Percentiles rank a stretch among this genome's conserved stretches.
Conservation (phyloP, 2,113 vertebrate species). For the Notechis scutatus region DNA sequence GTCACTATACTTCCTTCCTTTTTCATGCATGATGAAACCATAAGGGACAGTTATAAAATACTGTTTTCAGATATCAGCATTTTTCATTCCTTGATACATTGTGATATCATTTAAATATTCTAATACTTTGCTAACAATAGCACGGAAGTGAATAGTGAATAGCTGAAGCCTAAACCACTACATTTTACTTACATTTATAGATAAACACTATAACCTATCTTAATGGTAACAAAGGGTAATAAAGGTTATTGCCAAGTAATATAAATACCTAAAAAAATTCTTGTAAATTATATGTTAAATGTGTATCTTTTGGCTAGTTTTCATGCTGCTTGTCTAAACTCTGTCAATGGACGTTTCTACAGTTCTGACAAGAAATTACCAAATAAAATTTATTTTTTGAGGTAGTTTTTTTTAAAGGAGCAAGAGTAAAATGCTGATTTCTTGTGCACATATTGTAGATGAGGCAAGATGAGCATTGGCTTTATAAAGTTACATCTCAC, state of each 20-base stretch:
- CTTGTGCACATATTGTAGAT: neutral
- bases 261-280: neutral
- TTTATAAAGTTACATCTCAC: neutral
- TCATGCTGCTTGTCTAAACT: neutral
- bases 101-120: neutral
- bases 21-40: slow-evolving; percentile 7
- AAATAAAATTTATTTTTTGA: neutral
- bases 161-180: neutral
- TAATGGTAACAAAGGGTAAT: neutral
- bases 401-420: neutral
- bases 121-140: neutral
- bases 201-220: neutral
- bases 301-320: neutral
- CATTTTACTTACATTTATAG: neutral
- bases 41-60: neutral
- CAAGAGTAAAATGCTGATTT: neutral
- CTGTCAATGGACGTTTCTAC: neutral
- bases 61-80: neutral
- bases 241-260: neutral
- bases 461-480: neutral
- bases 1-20: neutral
- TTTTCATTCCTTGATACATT: neutral
- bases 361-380: neutral
- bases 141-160: neutral
- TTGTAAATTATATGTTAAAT: neutral